Evolutionary conservation across 2,797 vertebrate genomes (phyloP), one percentile per base, ranked within the genome.

Genomic region (Lacerta viridis): DNA sequence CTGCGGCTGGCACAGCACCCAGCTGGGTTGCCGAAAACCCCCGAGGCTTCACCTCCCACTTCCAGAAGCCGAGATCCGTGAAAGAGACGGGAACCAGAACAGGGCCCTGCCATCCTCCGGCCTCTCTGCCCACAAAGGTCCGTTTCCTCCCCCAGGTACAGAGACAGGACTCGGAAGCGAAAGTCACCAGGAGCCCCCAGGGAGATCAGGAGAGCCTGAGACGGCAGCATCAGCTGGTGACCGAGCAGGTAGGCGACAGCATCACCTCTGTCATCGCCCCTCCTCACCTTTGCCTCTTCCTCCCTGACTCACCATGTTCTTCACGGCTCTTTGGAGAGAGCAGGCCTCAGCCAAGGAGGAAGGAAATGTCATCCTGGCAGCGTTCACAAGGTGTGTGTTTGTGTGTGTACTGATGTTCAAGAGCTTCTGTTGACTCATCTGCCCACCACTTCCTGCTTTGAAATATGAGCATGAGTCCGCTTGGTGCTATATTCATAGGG

Each of bases 221-320:
- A 69, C 91, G 94, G 72, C 97, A 97, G 91, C 97, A 96, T 88
- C 97, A 94, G 83, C 92, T 96, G 93, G 96, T 98, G 80, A 97
- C 96, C 20, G 97, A 98, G 92, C 97, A 98, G 97, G 98, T 98
- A 88, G 25, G 61, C 23, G 5, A 17, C 39, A 0, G 29, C 20
- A 7, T 18, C 2, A 11, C 5, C 3, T 17, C 20, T 17, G 9
- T 36, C 18, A 4, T n/a, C 4, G 15, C 6, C 4, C 75, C 43
- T 10, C 25, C 39, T 5, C 25, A 7, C 23, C 36, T 39, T 39
- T 11, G 1, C 23, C 4, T 13, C 25, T 59, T 6, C 43, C 17
- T 33, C n/a, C 50, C 76, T 74, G 85, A 25, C 17, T 79, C 80
- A 84, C 39, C 17, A 0, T 11, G 1, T 23, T 5, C 8, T 74